A percentile compares a stretch with the other conserved stretches of the same genome.
These are phyloP conservation scores for Nematostella vectensis DNA, from an alignment of 92 coral and sea anemone genomes.

Conservation along the genomic window DNA sequence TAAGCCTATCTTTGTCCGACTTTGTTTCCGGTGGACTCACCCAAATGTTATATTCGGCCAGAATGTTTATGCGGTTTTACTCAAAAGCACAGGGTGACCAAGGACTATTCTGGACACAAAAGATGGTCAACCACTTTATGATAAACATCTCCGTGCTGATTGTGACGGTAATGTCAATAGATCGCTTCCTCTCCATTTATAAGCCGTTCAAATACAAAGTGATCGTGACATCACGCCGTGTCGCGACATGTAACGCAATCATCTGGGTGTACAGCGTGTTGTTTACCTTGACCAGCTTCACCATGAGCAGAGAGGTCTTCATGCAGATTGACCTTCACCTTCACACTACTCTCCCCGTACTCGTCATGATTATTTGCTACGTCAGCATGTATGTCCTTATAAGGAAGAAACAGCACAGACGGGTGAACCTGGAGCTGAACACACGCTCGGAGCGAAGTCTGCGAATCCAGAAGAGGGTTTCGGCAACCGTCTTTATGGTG, in stretches of 20 bases:
- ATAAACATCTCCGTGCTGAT: background rate
- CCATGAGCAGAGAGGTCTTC: background rate
- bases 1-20: slow-evolving; percentile 1
- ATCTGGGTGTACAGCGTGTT: background rate
- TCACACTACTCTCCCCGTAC: background rate
- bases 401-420: background rate
- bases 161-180: slow-evolving; percentile 1
- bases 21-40: background rate
- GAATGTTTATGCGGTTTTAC: background rate
- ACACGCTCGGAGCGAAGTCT: background rate
- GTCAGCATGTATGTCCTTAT: background rate
- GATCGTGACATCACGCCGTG: background rate
- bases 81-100: background rate
- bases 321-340: background rate
- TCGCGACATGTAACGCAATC: background rate
- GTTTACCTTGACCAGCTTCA: background rate
- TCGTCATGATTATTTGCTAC: background rate
- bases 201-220: background rate
- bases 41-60: background rate
- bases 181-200: background rate
- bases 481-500: background rate
- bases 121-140: background rate
- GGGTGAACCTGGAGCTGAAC: slow-evolving; percentile 3
- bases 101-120: background rate
- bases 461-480: background rate